phyloP scores from a whole-genome alignment of 2,113 vertebrate genomes.

The Petaurus breviceps region DNA sequence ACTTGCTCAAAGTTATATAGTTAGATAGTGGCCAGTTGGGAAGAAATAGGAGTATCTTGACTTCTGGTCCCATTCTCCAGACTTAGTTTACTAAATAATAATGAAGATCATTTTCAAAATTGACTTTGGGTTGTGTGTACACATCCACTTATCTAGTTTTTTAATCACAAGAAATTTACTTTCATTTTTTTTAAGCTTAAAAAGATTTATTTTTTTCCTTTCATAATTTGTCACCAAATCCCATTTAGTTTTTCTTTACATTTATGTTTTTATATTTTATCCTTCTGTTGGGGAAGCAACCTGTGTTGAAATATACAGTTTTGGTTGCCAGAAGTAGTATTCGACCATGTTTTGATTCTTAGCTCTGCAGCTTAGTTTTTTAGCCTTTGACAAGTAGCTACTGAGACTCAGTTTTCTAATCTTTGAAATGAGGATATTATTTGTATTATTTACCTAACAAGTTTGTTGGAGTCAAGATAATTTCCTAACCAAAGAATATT shows the following conservation, averaged over 20 bases:
- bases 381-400: neutral
- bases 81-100: neutral
- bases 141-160: neutral
- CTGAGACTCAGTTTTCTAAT: neutral
- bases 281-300: neutral
- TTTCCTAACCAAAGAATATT: neutral
- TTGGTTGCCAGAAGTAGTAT: neutral
- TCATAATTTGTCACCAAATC: neutral
- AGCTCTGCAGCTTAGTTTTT: neutral
- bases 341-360: neutral
- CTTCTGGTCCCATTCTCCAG: neutral
- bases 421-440: neutral
- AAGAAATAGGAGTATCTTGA: neutral
- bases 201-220: neutral
- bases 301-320: too few species aligned
- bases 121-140: neutral
- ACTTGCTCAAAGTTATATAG: neutral
- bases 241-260: neutral
- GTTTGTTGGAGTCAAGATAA: neutral
- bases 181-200: neutral
- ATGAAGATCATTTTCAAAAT: neutral
- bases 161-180: neutral
- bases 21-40: neutral
- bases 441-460: neutral
- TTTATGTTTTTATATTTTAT: neutral